These are phyloP conservation scores for Sebastes matsubarae DNA, from an alignment of 2,797 vertebrate genomes.

Conservation along the genomic window DNA sequence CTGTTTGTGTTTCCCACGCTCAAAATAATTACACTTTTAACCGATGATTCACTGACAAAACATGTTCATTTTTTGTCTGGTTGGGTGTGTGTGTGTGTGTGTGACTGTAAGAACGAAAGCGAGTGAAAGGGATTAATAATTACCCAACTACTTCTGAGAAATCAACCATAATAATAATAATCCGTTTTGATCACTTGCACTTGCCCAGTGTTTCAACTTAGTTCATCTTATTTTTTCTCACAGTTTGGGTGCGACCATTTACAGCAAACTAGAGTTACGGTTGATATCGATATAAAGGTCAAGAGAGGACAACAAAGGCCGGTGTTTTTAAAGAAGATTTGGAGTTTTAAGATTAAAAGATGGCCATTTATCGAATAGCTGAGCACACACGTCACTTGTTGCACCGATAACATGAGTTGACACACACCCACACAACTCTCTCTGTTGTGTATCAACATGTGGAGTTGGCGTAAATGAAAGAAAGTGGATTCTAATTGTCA, in stretches of 20 bases:
- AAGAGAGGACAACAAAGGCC: not conserved
- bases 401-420: not conserved
- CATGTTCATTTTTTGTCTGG: not conserved
- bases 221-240: not conserved
- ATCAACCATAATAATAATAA: not conserved
- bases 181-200: not conserved
- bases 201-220: not conserved
- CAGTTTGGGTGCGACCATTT: not conserved
- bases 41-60: not conserved
- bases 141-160: not conserved
- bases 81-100: not conserved
- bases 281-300: not conserved
- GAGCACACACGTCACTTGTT: not conserved
- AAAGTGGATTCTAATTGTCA: not conserved
- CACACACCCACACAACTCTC: not conserved
- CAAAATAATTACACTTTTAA: conserved; percentile 8
- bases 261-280: not conserved
- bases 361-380: not conserved
- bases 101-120: not conserved
- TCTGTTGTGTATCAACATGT: conserved; percentile 42
- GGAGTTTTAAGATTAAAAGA: not conserved
- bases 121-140: not conserved
- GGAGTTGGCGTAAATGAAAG: not conserved
- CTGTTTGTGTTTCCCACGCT: conserved; percentile 7
- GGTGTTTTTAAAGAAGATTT: not conserved